A percentile compares a stretch with the other conserved stretches of the same genome.
Conservation (phyloP, 1,140 invertebrate genomes). For the Popillia japonica region DNA sequence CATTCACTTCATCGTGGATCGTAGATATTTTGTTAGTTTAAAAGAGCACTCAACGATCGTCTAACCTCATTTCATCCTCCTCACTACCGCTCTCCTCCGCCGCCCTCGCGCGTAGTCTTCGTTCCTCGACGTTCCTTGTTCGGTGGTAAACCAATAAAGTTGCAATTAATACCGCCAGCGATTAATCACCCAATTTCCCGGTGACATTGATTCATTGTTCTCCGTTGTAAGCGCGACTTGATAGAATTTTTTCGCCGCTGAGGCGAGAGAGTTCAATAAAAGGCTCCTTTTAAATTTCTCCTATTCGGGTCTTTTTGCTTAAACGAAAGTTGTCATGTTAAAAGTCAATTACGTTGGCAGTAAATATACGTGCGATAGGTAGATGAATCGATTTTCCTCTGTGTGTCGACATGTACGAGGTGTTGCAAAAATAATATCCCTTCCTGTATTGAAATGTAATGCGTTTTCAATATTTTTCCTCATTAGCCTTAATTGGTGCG, state of each 20-base stretch:
- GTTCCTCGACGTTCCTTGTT: no score
- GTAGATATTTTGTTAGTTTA: neutral
- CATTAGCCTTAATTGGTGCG: no score
- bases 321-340: neutral
- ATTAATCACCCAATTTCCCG: neutral
- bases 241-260: neutral
- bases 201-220: constrained; percentile 28
- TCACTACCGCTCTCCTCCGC: neutral
- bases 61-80: neutral
- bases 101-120: neutral
- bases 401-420: no score
- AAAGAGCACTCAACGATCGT: constrained; percentile 7
- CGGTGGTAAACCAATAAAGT: constrained; percentile 8
- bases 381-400: no score
- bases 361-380: neutral
- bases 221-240: constrained; percentile 19
- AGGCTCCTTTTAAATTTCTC: neutral
- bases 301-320: neutral
- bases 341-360: neutral
- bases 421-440: no score
- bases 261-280: constrained; percentile 14
- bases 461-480: no score
- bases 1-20: neutral
- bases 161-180: neutral
- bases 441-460: no score